Evolutionary conservation across 2,888 invertebrate genomes (phyloP).

Genomic region (Drosophila helvetica): DNA sequence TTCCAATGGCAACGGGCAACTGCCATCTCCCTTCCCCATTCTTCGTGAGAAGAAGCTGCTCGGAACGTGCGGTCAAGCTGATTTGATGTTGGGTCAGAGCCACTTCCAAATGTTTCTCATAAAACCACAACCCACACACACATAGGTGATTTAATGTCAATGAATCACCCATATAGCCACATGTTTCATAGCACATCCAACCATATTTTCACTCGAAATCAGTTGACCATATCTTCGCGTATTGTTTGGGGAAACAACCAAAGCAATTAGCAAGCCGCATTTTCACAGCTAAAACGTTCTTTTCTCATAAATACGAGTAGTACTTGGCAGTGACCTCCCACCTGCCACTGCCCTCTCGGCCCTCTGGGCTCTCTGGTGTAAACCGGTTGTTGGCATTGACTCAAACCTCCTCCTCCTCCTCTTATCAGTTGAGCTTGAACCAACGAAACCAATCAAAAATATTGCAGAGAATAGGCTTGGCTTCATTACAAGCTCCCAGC

Average conservation of each 20-base stretch:
- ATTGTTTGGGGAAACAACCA: not conserved
- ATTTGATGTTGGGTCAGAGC: constrained; percentile 9
- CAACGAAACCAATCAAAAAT: constrained; percentile 16
- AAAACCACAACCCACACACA: not conserved
- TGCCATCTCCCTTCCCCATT: constrained; percentile 13
- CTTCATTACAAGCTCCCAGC: constrained; percentile 15
- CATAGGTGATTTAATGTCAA: constrained; percentile 14
- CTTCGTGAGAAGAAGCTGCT: constrained; percentile 40
- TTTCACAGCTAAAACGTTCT: constrained; percentile 18
- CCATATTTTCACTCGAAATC: constrained; percentile 10
- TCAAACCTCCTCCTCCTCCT: constrained; percentile 10
- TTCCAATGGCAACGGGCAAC: too few species aligned
- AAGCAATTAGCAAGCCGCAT: constrained; percentile 23
- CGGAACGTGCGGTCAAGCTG: constrained; percentile 54
- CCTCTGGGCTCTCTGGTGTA: not conserved
- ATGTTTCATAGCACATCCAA: not conserved
- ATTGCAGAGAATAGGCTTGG: constrained; percentile 7
- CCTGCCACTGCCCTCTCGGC: not conserved
- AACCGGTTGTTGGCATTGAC: constrained; percentile 42
- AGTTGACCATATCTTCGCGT: not conserved
- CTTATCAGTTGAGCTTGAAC: constrained; percentile 46
- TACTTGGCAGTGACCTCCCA: constrained; percentile 1
- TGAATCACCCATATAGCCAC: not conserved
- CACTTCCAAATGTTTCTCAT: constrained; percentile 9
- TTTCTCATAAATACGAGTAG: not conserved